Conservation (phyloP, 2,888 invertebrate genomes). For the Bimastos eiseni region DNA sequence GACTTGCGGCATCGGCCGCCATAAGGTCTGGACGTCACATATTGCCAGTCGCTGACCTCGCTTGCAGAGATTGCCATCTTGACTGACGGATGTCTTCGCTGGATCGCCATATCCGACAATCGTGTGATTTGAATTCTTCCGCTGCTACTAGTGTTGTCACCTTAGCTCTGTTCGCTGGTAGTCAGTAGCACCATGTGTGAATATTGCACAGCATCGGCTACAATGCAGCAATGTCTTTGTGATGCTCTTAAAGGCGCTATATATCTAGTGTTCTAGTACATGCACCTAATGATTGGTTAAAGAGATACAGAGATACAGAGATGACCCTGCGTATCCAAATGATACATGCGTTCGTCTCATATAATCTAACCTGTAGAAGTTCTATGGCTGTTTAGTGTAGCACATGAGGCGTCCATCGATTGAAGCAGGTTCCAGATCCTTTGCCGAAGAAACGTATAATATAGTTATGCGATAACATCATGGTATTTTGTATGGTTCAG, state of each 20-base stretch:
- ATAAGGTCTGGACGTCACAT: background rate
- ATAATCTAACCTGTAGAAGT: background rate
- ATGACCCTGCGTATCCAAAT: background rate
- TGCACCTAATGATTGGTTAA: too few species aligned
- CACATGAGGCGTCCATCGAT: background rate
- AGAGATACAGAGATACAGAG: too few species aligned
- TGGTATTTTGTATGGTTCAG: too few species aligned
- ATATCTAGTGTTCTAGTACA: background rate
- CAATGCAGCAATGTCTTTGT: background rate
- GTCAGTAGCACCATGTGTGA: background rate
- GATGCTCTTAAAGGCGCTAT: background rate
- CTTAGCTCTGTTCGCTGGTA: background rate
- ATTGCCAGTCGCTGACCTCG: background rate
- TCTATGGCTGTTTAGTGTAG: constrained; percentile 1
- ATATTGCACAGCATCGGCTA: background rate
- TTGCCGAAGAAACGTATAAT: too few species aligned
- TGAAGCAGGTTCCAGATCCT: background rate
- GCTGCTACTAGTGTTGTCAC: background rate
- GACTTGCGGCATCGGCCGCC: background rate
- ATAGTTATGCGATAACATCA: too few species aligned
- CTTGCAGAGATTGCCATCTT: background rate
- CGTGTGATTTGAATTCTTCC: background rate
- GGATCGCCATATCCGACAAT: background rate
- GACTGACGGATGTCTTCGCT: background rate
- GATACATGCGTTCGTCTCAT: background rate